Conservation (phyloP, 2,888 invertebrate species). For the Calliopum simillimum region DNA sequence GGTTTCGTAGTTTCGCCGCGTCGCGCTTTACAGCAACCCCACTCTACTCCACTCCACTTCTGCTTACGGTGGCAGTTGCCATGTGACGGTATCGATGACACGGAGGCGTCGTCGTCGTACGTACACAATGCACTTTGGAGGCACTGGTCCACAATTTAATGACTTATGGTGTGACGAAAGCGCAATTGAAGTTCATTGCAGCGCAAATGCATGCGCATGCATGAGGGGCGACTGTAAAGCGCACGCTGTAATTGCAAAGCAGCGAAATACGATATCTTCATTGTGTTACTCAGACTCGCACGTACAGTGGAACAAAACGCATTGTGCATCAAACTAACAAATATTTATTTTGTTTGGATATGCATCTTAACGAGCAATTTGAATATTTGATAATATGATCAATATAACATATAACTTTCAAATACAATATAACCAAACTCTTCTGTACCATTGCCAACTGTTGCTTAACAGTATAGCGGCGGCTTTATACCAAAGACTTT, state of each 20-base stretch:
- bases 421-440: too few species aligned
- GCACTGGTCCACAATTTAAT: constrained; percentile 18
- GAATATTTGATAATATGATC: too few species aligned
- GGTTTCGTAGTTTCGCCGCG: not conserved
- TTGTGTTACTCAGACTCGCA: not conserved
- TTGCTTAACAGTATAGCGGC: not conserved
- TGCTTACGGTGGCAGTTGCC: not conserved
- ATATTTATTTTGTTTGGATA: too few species aligned
- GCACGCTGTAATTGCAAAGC: constrained; percentile 5
- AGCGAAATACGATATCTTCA: constrained; percentile 30
- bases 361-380: too few species aligned
- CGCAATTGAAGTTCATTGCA: constrained; percentile 32
- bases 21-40: too few species aligned
- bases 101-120: too few species aligned
- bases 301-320: constrained; percentile 24
- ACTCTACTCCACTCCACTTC: too few species aligned
- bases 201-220: constrained; percentile 17
- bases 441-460: too few species aligned
- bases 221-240: constrained; percentile 4
- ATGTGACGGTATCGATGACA: constrained; percentile 15
- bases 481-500: constrained; percentile 19
- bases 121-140: constrained; percentile 10
- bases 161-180: constrained; percentile 23
- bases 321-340: not conserved
- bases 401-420: too few species aligned